Evolutionary conservation across 2,113 vertebrate species (phyloP).

Genomic region (Pogona vitticeps): DNA sequence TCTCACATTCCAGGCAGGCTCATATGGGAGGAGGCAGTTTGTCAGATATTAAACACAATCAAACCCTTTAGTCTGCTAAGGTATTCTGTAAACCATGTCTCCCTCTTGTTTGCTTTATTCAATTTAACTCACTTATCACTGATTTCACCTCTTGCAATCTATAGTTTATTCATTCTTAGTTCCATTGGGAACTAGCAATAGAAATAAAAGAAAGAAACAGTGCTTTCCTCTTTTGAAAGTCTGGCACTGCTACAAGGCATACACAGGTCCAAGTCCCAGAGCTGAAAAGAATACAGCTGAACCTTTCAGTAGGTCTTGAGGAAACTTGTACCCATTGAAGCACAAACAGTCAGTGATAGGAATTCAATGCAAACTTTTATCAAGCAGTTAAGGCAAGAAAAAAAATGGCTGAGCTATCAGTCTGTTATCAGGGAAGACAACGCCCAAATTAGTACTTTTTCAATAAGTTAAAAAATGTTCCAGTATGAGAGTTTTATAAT

Average conservation of each 20-base stretch:
- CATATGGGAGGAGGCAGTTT: no score
- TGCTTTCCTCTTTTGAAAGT: neutral
- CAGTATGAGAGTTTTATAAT: no score
- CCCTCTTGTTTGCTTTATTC: neutral
- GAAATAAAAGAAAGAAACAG: neutral
- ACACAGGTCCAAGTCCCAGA: neutral
- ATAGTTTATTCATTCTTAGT: neutral
- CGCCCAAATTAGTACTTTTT: neutral
- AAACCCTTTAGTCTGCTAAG: neutral
- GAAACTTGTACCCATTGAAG: neutral
- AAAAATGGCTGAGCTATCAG: neutral
- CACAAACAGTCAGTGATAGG: neutral
- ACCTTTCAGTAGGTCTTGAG: neutral
- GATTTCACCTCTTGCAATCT: neutral
- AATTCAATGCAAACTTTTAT: constrained; percentile 15
- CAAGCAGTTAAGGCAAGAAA: constrained; percentile 7
- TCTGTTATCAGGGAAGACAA: neutral
- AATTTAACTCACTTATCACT: neutral
- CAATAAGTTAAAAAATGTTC: neutral
- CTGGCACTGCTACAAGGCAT: neutral
- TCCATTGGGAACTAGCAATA: neutral
- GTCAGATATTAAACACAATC: neutral
- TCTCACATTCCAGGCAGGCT: no score
- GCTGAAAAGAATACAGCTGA: neutral
- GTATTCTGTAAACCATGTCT: neutral